Conservation (phyloP, 2,888 invertebrate species). For the Bellardia bayeri region DNA sequence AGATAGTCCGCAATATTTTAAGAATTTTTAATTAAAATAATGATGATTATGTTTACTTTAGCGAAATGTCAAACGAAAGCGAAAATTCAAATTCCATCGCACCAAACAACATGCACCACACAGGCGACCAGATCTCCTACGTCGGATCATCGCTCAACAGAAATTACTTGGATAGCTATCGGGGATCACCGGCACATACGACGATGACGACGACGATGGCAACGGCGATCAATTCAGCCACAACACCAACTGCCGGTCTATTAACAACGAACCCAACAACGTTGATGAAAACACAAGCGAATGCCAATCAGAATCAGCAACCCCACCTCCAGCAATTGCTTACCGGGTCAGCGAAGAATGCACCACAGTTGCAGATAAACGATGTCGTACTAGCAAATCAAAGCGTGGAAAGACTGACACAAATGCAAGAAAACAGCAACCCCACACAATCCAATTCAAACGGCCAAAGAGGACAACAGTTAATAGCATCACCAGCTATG, state of each 20-base stretch:
- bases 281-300: slow-evolving; percentile 78
- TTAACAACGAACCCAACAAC: slow-evolving; percentile 76
- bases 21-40: not conserved
- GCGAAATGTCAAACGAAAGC: slow-evolving; percentile 83
- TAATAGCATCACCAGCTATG: slow-evolving; percentile 66
- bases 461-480: slow-evolving; percentile 71
- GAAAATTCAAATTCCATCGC: slow-evolving; percentile 91
- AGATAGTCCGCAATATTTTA: too few relatives aligned
- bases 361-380: slow-evolving; percentile 76
- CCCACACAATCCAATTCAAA: slow-evolving; percentile 38
- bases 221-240: slow-evolving; percentile 85
- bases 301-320: slow-evolving; percentile 76
- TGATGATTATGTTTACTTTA: slow-evolving; percentile 57
- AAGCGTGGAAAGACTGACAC: slow-evolving; percentile 61
- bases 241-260: slow-evolving; percentile 75
- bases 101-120: slow-evolving; percentile 94
- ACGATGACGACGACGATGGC: slow-evolving; percentile 85
- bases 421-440: slow-evolving; percentile 72
- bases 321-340: slow-evolving; percentile 78
- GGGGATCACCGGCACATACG: slow-evolving; percentile 85
- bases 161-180: slow-evolving; percentile 85
- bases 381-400: slow-evolving; percentile 75
- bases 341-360: slow-evolving; percentile 64
- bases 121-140: slow-evolving; percentile 84
- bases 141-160: slow-evolving; percentile 85